Evolutionary conservation across 2,888 invertebrate species (phyloP), one percentile per base, ranked within the genome.

Genomic region (Tupiocoris notatus): DNA sequence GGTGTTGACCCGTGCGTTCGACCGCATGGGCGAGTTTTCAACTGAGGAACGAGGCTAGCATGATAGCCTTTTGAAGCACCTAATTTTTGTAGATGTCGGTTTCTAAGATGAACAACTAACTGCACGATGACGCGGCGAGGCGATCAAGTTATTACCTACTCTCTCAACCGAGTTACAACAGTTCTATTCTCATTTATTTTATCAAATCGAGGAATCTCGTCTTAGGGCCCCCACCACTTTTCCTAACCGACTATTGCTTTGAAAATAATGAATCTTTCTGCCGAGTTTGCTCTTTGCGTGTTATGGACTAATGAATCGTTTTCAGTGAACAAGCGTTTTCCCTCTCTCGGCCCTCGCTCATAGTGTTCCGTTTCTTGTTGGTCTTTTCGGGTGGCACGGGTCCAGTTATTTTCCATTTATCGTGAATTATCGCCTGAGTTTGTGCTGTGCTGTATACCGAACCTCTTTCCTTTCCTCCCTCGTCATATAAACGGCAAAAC

Each of bases 121-220:
- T 59, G 22, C 6, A 39, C 39, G 39, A 39, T 12, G 12, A 39
- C 12, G 39, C 39, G 12, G 22, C 58, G 58, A 59, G 58, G 70
- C 59, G 70, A 24, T 70, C 61, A 59, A 58, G 73, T 3, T 39
- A 39, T n/a, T 39, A 39, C 39, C 39, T 39, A 12, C 6, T 39
- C 39, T 39, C 39, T 39, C 39, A 39, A 12, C 39, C 39, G 12
- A 7, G 22, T 54, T 73, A 73, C 62, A 61, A 56, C 54, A 63
- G 73, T 73, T 63, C 73, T 62, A 73, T 73, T 73, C 62, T 73
- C 73, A 73, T 73, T 73, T 73, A 73, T 73, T 73, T 73, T 73
- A 73, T 73, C 73, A 73, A 73, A 25, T 63, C 63, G 39, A 39
- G 73, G 73, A 73, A 73, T 73, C 73, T 73, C 62, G 62, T 73